A percentile compares a stretch with the other conserved stretches of the same genome.
Evolutionary conservation across 2,797 vertebrate genomes (phyloP).

Genomic region (Anas georgica): DNA sequence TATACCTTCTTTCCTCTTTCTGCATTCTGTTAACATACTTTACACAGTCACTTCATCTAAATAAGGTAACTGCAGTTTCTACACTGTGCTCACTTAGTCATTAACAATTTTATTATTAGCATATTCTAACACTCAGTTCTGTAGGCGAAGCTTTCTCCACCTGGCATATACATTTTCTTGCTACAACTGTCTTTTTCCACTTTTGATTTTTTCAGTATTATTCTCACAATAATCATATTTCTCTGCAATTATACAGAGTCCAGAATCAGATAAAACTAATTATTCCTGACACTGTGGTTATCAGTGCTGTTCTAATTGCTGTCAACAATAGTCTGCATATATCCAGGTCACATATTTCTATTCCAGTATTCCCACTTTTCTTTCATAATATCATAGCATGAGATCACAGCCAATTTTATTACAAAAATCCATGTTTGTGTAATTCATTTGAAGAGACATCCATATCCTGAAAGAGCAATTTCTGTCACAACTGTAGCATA

Average conservation of each 20-base stretch:
- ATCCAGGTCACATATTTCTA: constrained; percentile 31
- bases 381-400: constrained; percentile 38
- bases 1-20: constrained; percentile 47
- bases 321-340: constrained; percentile 48
- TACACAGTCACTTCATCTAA: constrained; percentile 59
- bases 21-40: constrained; percentile 60
- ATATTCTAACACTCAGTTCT: constrained; percentile 53
- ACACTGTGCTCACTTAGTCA: constrained; percentile 62
- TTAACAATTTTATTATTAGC: constrained; percentile 71
- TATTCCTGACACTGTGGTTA: constrained; percentile 42
- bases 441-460: not conserved
- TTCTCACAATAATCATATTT: constrained; percentile 40
- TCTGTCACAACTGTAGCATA: not conserved
- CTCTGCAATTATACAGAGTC: not conserved
- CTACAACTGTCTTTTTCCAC: constrained; percentile 52
- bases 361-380: constrained; percentile 47
- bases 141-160: constrained; percentile 55
- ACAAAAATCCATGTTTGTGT: constrained; percentile 9
- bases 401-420: constrained; percentile 10
- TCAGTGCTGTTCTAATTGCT: constrained; percentile 26
- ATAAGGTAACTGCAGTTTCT: constrained; percentile 62
- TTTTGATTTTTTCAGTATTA: constrained; percentile 45
- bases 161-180: constrained; percentile 29
- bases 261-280: not conserved
- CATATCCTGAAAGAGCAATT: constrained; percentile 23